A percentile compares a stretch with the other conserved stretches of the same genome.
These are phyloP conservation scores for Gymnodraco acuticeps DNA, from an alignment of 2,797 vertebrate genomes.

Conservation along the genomic window DNA sequence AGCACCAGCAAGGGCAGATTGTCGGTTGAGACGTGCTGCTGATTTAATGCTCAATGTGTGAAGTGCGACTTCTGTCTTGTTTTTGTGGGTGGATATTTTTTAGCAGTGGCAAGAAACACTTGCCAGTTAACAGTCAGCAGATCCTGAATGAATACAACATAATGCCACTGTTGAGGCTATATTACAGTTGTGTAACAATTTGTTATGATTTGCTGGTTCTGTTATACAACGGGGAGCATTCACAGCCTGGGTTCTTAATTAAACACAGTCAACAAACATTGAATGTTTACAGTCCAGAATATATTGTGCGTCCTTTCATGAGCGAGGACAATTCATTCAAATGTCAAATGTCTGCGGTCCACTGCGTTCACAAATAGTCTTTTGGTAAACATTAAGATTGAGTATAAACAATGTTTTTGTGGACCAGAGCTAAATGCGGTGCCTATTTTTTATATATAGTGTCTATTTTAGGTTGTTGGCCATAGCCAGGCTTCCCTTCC, in stretches of 20 bases:
- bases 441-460: constrained; percentile 68
- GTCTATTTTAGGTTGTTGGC: constrained; percentile 77
- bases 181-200: constrained; percentile 61
- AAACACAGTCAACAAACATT: constrained; percentile 55
- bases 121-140: constrained; percentile 57
- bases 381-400: constrained; percentile 74
- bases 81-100: constrained; percentile 69
- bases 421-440: constrained; percentile 71
- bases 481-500: constrained; percentile 74
- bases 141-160: constrained; percentile 55
- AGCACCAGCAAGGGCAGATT: constrained; percentile 21
- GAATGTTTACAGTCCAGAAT: constrained; percentile 60
- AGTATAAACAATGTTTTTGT: constrained; percentile 75
- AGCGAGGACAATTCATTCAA: constrained; percentile 64
- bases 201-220: constrained; percentile 56
- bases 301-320: constrained; percentile 32
- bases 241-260: constrained; percentile 59
- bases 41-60: constrained; percentile 43
- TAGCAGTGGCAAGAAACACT: constrained; percentile 55
- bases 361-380: constrained; percentile 63
- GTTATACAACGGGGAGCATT: constrained; percentile 59
- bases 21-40: constrained; percentile 32
- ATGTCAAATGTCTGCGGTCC: constrained; percentile 65
- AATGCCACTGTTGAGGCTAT: constrained; percentile 55
- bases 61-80: constrained; percentile 55